Evolutionary conservation across 2,797 vertebrate genomes (phyloP).

Genomic region (Cyprinella venusta): DNA sequence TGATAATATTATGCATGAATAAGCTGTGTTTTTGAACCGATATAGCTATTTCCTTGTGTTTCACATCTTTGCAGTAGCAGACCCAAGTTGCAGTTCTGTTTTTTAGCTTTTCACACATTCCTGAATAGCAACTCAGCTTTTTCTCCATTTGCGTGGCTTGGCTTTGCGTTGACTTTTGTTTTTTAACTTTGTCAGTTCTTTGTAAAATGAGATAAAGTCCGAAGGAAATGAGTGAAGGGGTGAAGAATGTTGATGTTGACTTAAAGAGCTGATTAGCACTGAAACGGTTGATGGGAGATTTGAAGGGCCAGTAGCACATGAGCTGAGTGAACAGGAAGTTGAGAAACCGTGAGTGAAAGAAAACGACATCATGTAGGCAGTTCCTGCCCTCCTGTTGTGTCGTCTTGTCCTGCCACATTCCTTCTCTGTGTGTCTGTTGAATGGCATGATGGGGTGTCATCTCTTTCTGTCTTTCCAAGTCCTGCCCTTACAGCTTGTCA

Average conservation of each 20-base stretch:
- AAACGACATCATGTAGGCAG: conserved; percentile 67
- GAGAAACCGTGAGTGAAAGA: conserved; percentile 61
- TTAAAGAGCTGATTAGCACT: conserved; percentile 60
- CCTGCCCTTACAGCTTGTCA: conserved; percentile 39
- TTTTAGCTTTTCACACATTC: conserved; percentile 31
- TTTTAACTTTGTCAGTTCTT: conserved; percentile 18
- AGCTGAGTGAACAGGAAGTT: conserved; percentile 74
- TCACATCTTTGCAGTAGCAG: not conserved
- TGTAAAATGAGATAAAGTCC: conserved; percentile 11
- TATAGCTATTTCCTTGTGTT: not conserved
- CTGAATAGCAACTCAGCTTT: not conserved
- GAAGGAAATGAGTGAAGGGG: conserved; percentile 40
- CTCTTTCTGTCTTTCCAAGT: conserved; percentile 61
- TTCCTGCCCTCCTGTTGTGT: conserved; percentile 77
- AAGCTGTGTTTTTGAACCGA: not conserved
- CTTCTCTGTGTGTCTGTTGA: conserved; percentile 59
- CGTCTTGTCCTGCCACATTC: conserved; percentile 79
- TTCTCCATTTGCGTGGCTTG: conserved; percentile 3
- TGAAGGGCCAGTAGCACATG: conserved; percentile 62
- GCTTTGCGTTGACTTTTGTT: conserved; percentile 7
- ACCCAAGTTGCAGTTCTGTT: not conserved
- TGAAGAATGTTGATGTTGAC: conserved; percentile 57
- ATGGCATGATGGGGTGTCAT: conserved; percentile 63
- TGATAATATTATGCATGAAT: not conserved
- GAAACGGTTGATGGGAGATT: conserved; percentile 53